A percentile compares a stretch with the other conserved stretches of the same genome.
Evolutionary conservation across 2,113 vertebrate species (phyloP).

Genomic region (Hemiprocne comata): DNA sequence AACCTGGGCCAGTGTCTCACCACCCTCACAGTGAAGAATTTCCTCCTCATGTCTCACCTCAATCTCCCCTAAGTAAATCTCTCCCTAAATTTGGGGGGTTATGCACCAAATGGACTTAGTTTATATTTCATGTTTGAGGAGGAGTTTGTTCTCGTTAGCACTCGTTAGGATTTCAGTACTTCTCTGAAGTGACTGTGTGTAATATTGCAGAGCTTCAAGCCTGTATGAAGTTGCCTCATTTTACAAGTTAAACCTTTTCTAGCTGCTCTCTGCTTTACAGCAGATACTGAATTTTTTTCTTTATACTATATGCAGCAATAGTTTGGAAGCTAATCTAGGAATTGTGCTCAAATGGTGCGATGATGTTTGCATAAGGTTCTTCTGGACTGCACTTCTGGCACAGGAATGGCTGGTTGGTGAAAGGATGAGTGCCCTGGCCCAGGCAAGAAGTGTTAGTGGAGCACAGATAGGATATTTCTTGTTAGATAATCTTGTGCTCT

Average conservation of each 20-base stretch:
- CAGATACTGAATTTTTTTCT: neutral
- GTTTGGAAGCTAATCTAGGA: neutral
- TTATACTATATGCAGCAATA: neutral
- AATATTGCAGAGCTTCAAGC: neutral
- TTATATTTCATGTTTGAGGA: neutral
- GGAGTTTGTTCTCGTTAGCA: neutral
- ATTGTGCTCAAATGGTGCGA: neutral
- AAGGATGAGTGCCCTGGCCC: neutral
- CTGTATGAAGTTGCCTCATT: neutral
- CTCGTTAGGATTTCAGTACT: neutral
- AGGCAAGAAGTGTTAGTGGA: neutral
- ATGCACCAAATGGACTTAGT: neutral
- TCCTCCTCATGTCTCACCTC: no score
- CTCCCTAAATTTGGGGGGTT: neutral
- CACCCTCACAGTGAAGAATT: no score
- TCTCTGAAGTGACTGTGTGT: neutral
- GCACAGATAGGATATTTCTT: neutral
- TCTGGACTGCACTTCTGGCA: neutral
- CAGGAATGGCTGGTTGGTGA: neutral
- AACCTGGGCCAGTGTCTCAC: no score
- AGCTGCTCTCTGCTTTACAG: neutral
- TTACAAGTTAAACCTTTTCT: neutral
- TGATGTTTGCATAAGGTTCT: neutral
- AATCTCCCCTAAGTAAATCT: no score
- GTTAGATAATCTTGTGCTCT: neutral